Evolutionary conservation across 1,140 invertebrate species (phyloP), one percentile per base, ranked within the genome.

Genomic region (Eumeta japonica): DNA sequence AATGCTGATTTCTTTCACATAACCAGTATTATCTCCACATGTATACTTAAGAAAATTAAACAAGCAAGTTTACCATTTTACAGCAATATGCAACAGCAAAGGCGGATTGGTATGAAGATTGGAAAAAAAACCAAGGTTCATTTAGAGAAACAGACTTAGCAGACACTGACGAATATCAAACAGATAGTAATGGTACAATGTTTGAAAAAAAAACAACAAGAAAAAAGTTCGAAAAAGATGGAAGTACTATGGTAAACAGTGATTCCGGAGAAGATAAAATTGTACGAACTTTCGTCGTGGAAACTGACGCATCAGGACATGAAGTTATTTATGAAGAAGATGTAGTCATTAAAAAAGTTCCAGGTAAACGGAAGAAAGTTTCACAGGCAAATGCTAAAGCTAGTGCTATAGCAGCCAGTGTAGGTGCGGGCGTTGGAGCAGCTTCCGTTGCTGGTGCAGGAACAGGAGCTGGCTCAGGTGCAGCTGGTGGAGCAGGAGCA

Each of bases 241-340:
- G 36, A 4, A 28, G 40, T 29, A 16, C 29, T 3, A 37, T 33
- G 20, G 11, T 30, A 35, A 28, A 40, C 14, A 27, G 7, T 13
- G 13, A 32, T 18, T 29, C 32, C 12, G 52, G 46, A 19, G 50
- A 58, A 28, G 46, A 48, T 16, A 55, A 50, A 5, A 44, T 56
- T 4, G 46, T 55, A 0, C 43, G 43, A 35, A 62, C 53, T 2
- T 43, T 60, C 16, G 46, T 48, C 5, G 55, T 62, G 3, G 46
- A 50, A 32, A 46, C 33, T 7, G 54, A 55, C 31, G 33, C 34
- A 14, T 24, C 17, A 2, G 58, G 61, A 15, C 34, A 52, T 16
- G 52, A 55, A 44, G 50, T 33, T 12, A 53, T 64, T 14, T 46
- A 43, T 14, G 56, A 64, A 45, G 42, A 58, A 45, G 58, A 62